phyloP scores from a whole-genome alignment of 30 jellyfish, hydroid and myxozoan genomes.

The Sanderia malayensis region DNA sequence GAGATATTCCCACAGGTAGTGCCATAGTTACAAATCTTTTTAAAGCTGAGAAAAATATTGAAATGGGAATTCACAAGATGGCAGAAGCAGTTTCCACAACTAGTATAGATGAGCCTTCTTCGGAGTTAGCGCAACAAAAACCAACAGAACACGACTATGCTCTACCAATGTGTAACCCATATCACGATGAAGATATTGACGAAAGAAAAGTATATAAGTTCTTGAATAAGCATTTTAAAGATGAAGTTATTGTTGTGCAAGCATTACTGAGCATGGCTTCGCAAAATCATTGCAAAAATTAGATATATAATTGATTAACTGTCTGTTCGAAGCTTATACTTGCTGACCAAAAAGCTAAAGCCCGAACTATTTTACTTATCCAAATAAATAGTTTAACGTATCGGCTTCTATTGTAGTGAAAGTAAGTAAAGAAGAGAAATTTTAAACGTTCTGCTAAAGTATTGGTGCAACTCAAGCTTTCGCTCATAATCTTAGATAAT shows the following conservation, averaged over 20 bases:
- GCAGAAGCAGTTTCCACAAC: neutral
- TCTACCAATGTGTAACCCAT: slow-evolving; percentile 36
- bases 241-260: slow-evolving; percentile 78
- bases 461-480: no score
- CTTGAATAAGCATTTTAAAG: slow-evolving; percentile 65
- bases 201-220: slow-evolving; percentile 59
- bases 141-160: slow-evolving; percentile 94
- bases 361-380: no score
- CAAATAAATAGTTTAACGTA: no score
- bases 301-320: no score
- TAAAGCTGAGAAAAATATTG: neutral
- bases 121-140: slow-evolving; percentile 7
- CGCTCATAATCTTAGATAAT: no score
- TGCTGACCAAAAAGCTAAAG: no score
- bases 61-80: neutral
- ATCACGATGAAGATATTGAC: slow-evolving; percentile 37
- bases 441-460: no score
- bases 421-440: no score
- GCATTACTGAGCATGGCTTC: slow-evolving; percentile 63
- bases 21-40: neutral
- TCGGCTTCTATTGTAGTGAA: no score
- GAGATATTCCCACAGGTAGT: slow-evolving; percentile 6
- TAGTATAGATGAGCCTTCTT: neutral
- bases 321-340: no score
- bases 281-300: no score